Conservation (phyloP, 2,797 vertebrate species). For the Streptopelia turtur region DNA sequence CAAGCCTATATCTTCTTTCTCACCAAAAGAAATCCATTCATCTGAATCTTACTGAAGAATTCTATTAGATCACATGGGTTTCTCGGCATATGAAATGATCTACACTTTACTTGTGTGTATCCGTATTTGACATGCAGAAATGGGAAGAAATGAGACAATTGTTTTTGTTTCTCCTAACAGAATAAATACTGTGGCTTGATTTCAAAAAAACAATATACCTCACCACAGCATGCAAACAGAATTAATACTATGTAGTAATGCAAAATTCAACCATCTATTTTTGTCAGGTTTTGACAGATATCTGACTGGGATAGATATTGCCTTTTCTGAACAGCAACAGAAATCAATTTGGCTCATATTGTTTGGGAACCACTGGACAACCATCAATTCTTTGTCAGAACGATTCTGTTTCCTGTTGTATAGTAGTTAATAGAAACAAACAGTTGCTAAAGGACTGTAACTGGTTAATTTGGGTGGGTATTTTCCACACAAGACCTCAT, state of each 20-base stretch:
- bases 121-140: neutral
- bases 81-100: neutral
- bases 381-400: neutral
- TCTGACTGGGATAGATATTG: neutral
- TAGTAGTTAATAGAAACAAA: neutral
- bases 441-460: neutral
- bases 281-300: neutral
- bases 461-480: slow-evolving; percentile 42
- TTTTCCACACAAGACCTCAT: slow-evolving; percentile 61
- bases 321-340: neutral
- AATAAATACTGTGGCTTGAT: neutral
- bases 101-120: neutral
- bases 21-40: neutral
- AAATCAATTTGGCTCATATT: neutral
- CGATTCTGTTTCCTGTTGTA: neutral
- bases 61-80: neutral
- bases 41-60: neutral
- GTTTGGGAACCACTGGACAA: neutral
- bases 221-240: neutral
- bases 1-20: neutral
- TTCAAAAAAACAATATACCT: slow-evolving; percentile 7
- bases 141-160: neutral
- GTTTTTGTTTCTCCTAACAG: neutral
- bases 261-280: neutral
- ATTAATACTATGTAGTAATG: neutral